These are phyloP conservation scores for Papilio gigon DNA, from an alignment of 2,888 invertebrate genomes.

Conservation along the genomic window DNA sequence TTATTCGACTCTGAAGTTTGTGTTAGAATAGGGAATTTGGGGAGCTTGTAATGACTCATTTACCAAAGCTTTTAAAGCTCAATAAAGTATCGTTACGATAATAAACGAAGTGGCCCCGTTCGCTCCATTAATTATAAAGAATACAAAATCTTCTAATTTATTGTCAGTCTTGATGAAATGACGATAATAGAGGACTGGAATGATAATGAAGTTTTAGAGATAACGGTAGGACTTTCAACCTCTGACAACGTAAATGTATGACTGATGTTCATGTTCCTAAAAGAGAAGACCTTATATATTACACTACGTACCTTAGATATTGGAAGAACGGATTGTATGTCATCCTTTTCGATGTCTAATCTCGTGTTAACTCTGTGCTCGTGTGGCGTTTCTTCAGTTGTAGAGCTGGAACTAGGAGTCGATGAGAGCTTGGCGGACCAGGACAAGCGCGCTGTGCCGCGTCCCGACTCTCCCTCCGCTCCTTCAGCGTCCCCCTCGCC, in stretches of 20 bases:
- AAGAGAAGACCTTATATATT: not conserved
- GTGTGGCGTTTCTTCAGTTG: conserved; percentile 73
- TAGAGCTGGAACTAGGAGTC: conserved; percentile 59
- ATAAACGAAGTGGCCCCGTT: conserved; percentile 62
- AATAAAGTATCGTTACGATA: conserved; percentile 71
- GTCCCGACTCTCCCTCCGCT: conserved; percentile 82
- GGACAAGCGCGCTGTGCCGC: conserved; percentile 92
- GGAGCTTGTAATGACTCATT: conserved; percentile 39
- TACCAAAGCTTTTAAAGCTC: conserved; percentile 58
- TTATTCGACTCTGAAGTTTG: conserved; percentile 6
- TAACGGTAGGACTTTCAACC: not conserved
- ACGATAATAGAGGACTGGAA: conserved; percentile 61
- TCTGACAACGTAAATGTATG: not conserved
- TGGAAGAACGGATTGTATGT: conserved; percentile 95
- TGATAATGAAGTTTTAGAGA: conserved; percentile 52
- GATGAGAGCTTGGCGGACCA: conserved; percentile 87
- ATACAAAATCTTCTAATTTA: conserved; percentile 70
- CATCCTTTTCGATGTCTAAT: conserved; percentile 95
- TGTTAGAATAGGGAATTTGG: conserved; percentile 10
- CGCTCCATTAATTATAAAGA: conserved; percentile 66
- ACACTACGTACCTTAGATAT: conserved; percentile 90
- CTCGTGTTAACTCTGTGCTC: conserved; percentile 88
- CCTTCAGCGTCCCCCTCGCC: conserved; percentile 81
- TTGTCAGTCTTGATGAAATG: conserved; percentile 69
- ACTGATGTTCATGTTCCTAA: not conserved